phyloP scores from a whole-genome alignment of 2,113 vertebrate genomes.

The Oreochromis tanganicae region DNA sequence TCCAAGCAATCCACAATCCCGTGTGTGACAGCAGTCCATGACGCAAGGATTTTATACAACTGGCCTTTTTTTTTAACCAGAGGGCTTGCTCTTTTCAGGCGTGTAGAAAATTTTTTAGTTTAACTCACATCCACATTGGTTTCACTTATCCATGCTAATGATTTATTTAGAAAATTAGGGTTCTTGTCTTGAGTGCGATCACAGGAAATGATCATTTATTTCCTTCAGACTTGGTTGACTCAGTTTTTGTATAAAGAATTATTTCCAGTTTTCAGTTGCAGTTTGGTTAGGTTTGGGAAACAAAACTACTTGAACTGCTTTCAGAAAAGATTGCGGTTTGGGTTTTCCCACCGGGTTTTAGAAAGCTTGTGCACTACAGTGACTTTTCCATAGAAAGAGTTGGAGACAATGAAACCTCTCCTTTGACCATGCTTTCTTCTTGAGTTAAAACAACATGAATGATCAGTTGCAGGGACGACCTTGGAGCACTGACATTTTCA shows the following conservation, averaged over 20 bases:
- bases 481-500: not conserved
- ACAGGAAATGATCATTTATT: fast-evolving
- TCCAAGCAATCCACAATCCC: fast-evolving
- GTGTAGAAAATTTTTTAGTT: fast-evolving
- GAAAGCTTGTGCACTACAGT: not conserved
- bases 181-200: not conserved
- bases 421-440: fast-evolving
- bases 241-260: no score
- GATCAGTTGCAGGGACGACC: fast-evolving
- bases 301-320: not conserved
- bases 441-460: not conserved
- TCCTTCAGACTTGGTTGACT: not conserved
- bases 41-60: not conserved
- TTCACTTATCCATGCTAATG: not conserved
- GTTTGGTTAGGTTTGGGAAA: fast-evolving
- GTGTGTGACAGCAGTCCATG: fast-evolving
- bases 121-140: not conserved
- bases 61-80: not conserved
- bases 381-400: fast-evolving
- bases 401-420: not conserved
- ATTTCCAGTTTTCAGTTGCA: not conserved
- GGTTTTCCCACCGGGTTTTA: fast-evolving
- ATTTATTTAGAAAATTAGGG: not conserved
- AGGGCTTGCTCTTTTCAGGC: not conserved
- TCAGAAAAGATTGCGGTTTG: not conserved